A percentile compares a stretch with the other conserved stretches of the same genome.
Conservation (phyloP, 2,888 invertebrate genomes). For the Diarsia mendica region DNA sequence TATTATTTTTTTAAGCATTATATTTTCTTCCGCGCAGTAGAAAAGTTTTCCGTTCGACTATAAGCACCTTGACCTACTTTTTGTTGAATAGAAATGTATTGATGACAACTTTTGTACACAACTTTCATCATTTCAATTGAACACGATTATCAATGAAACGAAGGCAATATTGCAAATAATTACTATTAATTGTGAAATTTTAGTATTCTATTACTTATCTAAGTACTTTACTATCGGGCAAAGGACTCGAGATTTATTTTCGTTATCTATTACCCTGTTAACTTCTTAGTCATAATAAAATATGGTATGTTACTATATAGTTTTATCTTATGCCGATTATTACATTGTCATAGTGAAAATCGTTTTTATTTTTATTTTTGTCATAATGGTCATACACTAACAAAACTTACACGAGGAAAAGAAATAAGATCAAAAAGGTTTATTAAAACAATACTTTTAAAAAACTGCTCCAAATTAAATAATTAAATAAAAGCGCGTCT, state of each 20-base stretch:
- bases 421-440: background rate
- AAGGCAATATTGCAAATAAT: slow-evolving; percentile 36
- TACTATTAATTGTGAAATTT: slow-evolving; percentile 50
- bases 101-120: slow-evolving; percentile 7
- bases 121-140: slow-evolving; percentile 31
- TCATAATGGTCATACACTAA: background rate
- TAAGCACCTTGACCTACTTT: background rate
- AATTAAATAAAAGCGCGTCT: slow-evolving; percentile 67
- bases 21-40: background rate
- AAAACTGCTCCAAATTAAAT: background rate
- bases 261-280: slow-evolving; percentile 33
- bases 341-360: slow-evolving; percentile 2
- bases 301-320: background rate
- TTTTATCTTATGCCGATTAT: background rate
- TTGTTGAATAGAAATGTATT: background rate
- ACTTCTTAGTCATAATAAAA: slow-evolving; percentile 32
- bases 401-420: background rate
- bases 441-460: background rate
- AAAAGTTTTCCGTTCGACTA: background rate
- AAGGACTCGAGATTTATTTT: slow-evolving; percentile 45
- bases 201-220: slow-evolving; percentile 34
- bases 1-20: slow-evolving; percentile 33
- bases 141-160: slow-evolving; percentile 1
- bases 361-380: background rate
- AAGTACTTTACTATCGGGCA: slow-evolving; percentile 47